These are phyloP conservation scores for Neomonachus schauinslandi DNA, from an alignment of 2,113 vertebrate genomes.

Conservation along the genomic window DNA sequence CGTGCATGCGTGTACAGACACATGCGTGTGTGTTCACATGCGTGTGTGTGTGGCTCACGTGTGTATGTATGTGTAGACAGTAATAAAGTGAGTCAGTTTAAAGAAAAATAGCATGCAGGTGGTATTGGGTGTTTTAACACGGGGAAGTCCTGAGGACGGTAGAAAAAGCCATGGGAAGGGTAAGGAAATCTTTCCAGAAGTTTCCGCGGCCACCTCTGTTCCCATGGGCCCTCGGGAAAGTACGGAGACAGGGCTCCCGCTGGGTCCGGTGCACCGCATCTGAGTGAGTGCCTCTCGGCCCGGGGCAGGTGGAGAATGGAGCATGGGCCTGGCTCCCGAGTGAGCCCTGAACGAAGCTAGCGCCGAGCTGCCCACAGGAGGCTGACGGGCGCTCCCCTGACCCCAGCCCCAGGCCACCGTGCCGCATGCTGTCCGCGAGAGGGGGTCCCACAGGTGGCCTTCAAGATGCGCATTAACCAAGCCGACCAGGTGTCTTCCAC, in stretches of 20 bases:
- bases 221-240: fast-evolving
- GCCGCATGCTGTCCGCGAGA: background rate
- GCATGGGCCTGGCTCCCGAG: background rate
- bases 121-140: too few relatives aligned
- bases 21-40: background rate
- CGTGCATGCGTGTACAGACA: fast-evolving
- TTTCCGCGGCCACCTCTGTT: background rate
- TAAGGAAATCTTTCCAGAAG: background rate
- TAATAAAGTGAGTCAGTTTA: background rate
- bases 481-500: conserved; percentile 66
- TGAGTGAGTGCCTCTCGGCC: background rate
- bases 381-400: fast-evolving
- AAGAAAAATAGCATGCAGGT: background rate
- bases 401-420: background rate
- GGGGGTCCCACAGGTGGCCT: conserved; percentile 38
- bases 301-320: too few relatives aligned
- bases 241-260: background rate
- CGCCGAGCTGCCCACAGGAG: background rate
- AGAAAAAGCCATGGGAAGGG: background rate
- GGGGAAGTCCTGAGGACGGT: too few relatives aligned
- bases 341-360: too few relatives aligned
- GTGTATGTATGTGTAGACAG: background rate
- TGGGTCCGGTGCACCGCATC: background rate
- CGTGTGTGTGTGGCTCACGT: background rate
- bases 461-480: conserved; percentile 64